Evolutionary conservation across 2,888 invertebrate genomes (phyloP), one percentile per base, ranked within the genome.

Genomic region (Megamerina dolium): DNA sequence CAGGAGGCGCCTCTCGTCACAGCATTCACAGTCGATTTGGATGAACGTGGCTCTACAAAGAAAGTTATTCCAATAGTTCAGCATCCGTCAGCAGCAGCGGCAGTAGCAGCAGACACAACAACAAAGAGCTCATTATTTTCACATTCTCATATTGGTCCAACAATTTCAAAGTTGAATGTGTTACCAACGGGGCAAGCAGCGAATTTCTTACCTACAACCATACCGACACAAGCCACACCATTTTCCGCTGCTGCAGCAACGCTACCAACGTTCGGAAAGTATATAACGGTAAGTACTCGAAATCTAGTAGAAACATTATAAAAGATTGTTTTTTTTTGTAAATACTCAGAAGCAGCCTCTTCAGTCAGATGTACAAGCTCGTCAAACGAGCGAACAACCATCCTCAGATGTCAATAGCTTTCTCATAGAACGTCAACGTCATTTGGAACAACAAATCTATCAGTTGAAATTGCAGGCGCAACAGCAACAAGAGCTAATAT

Each of bases 11-110:
- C 89, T 1, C 64, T 89, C 45, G 84, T 89, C 1, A 86, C 87
- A 3, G 89, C 89, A 1, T 89, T 89, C 59, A 89, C 89, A 0
- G 85, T 89, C 0, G 87, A 89, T 52, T 83, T 89, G 67, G 88
- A 89, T 60, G 83, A 82, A 51, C 76, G 77, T 20, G 89, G 89
- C 2, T 63, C 81, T n/a, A 86, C 89, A 0, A 83, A 85, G 55
- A 84, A 82, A 64, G 85, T 88, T 1, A 81, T 86, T 38, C 85
- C 88, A 1, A 77, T 87, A 56, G 80, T 77, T 59, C n/a, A n/a
- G n/a, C 79, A 80, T 40, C 32, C 52, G 2, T 9, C 31, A 2
- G 17, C 35, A 20, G 9, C 29, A 9, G 37, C 31, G 27, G 33
- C 39, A 33, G 34, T 42, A 13, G 37, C 52, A 20, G 29, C 39